Base-by-base conservation (phyloP, 35 echinoderm and acorn worm species). In the Ophioderma brevispina region DNA sequence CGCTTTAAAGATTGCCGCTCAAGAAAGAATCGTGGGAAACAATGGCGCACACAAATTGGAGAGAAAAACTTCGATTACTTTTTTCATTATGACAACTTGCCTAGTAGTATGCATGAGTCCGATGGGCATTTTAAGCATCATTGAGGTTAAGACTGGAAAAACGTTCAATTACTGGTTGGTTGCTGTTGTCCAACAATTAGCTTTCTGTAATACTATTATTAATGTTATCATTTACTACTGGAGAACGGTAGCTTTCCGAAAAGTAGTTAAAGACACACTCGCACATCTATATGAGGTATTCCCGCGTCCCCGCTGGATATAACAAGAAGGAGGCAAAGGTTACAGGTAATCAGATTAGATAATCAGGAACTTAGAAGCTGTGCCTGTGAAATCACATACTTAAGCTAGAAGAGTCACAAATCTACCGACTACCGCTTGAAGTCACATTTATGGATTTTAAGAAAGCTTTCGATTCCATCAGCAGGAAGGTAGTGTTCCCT, bases 151-250 rank as follows among this genome's bases (percentile, higher is more conserved):
- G 3, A 25, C 17, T 3, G 1, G n/a, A 25, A 2, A 25, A 3
- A 6, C 2, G 59, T 4, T 70, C n/a, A 70, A 70, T 25, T 6
- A 6, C 6, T 70, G 59, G 59, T 70, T 70, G 1, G 59, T 30
- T 1, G 4, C 10, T 25, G 4, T 70, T 70, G 59, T 25, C 23
- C 6, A 13, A 25, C 1, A 15, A 70, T 13, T 70, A 25, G 10
- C 15, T 13, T 6, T 25, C 59, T 18, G 1, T 2, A 70, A 70
- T 25, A 70, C 59, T 13, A 30, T 70, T 70, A 30, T 70, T 18
- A 70, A 70, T 30, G 59, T 70, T 25, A 70, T 70, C 59, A 70
- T 70, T 25, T 70, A 70, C n/a, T 70, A 70, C n/a, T 70, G 59
- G 59, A 70, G 59, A 70, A 70, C 59, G 15, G 28, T 4, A 13